A percentile compares a stretch with the other conserved stretches of the same genome.
phyloP scores from a whole-genome alignment of 2,888 invertebrate species.

The Protophormia terraenovae region DNA sequence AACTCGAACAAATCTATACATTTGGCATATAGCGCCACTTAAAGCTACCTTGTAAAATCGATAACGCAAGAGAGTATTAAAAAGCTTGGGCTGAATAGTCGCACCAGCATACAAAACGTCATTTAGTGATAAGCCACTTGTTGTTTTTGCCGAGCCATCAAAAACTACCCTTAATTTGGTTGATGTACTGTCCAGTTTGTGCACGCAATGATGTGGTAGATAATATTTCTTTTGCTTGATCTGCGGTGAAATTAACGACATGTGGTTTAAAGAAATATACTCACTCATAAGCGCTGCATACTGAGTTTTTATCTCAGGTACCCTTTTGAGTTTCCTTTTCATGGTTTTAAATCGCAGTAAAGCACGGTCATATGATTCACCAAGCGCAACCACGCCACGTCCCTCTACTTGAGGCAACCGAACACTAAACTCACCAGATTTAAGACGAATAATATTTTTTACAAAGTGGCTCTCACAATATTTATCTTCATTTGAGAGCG shows the following conservation, averaged over 20 bases:
- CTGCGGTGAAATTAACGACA: not conserved
- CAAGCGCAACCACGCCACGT: not conserved
- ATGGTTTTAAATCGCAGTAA: conserved; percentile 25
- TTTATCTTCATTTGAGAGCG: conserved; percentile 4
- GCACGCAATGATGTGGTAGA: conserved; percentile 25
- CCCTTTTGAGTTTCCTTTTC: conserved; percentile 32
- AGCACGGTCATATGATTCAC: conserved; percentile 31
- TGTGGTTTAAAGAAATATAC: conserved; percentile 13
- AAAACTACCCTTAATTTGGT: too few species aligned
- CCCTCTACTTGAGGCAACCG: not conserved
- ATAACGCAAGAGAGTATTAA: conserved; percentile 46
- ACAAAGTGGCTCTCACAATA: conserved; percentile 31
- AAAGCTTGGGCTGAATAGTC: conserved; percentile 45
- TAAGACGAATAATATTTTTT: conserved; percentile 15
- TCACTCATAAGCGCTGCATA: conserved; percentile 25
- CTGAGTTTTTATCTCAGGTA: conserved; percentile 26
- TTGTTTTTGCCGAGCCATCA: conserved; percentile 46
- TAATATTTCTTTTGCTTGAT: not conserved
- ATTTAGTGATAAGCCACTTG: conserved; percentile 34
- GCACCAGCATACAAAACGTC: conserved; percentile 32
- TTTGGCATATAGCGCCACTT: conserved; percentile 59
- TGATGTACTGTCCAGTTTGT: conserved; percentile 27
- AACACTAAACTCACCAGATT: not conserved
- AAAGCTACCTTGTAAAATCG: conserved; percentile 45
- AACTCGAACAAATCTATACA: conserved; percentile 57